These are phyloP conservation scores for Adelognathus sp. DNA, from an alignment of 2,888 invertebrate species.

Conservation along the genomic window DNA sequence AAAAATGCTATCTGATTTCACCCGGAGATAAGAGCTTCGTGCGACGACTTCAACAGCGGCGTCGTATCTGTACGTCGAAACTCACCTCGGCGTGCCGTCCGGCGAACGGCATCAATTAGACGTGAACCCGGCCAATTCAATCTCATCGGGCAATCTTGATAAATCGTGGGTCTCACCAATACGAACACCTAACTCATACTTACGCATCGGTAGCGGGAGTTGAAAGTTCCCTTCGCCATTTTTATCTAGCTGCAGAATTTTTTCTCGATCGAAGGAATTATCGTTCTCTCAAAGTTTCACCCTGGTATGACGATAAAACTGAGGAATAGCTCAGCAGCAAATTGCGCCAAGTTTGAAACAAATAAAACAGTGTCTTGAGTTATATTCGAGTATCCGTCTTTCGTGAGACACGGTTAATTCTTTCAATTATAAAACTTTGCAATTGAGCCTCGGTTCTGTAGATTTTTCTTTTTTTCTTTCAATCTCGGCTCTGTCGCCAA, in stretches of 20 bases:
- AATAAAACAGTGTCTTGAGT: background rate
- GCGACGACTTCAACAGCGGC: background rate
- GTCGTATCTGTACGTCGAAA: slow-evolving; percentile 27
- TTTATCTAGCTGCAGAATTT: background rate
- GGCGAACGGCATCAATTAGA: slow-evolving; percentile 59
- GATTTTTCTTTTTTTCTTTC: background rate
- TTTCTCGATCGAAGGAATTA: slow-evolving; percentile 3
- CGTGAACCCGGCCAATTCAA: slow-evolving; percentile 52
- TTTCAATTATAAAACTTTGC: slow-evolving; percentile 40
- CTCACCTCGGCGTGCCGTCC: slow-evolving; percentile 21
- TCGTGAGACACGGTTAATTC: slow-evolving; percentile 36
- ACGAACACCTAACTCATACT: background rate
- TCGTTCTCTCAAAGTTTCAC: slow-evolving; percentile 38
- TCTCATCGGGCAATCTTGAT: slow-evolving; percentile 56
- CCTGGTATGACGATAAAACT: slow-evolving; percentile 18
- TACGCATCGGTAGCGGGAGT: background rate
- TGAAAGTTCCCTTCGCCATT: background rate
- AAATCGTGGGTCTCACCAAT: slow-evolving; percentile 37
- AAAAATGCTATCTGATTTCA: slow-evolving; percentile 52
- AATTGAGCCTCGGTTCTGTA: background rate
- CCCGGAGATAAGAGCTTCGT: slow-evolving; percentile 23
- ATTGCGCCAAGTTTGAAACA: background rate
- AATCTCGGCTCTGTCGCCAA: background rate
- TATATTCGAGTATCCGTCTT: slow-evolving; percentile 4
- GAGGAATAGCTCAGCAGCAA: slow-evolving; percentile 24